Evolutionary conservation across 1,140 invertebrate species (phyloP).

Genomic region (Zophobas morio): DNA sequence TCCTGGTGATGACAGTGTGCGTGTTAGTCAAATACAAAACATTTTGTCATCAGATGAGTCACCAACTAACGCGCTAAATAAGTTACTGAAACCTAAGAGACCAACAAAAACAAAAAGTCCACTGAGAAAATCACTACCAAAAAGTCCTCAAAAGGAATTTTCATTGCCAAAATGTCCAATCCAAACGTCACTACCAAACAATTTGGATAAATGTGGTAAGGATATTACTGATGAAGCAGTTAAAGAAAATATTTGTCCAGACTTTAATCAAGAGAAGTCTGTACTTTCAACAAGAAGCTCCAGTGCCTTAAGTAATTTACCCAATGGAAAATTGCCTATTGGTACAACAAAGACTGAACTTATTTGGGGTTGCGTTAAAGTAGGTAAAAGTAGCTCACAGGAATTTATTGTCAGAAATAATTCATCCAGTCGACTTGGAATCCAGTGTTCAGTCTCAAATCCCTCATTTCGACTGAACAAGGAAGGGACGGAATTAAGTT

Average conservation of each 20-base stretch:
- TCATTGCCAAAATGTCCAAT: no score
- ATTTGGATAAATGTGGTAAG: conserved; percentile 38
- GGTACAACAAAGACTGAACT: conserved; percentile 69
- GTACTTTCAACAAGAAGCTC: conserved; percentile 52
- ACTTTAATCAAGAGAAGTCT: conserved; percentile 29
- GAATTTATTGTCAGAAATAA: conserved; percentile 70
- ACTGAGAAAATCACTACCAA: conserved; percentile 19
- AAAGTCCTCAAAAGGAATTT: background rate
- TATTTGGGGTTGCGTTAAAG: conserved; percentile 70
- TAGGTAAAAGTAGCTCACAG: conserved; percentile 68
- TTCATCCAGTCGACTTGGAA: conserved; percentile 68
- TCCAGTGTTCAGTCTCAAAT: conserved; percentile 66
- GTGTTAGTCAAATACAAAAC: conserved; percentile 54
- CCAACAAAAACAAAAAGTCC: background rate
- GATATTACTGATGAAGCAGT: conserved; percentile 43
- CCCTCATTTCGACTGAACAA: conserved; percentile 59
- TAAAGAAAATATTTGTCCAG: conserved; percentile 43
- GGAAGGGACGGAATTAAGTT: conserved; percentile 55
- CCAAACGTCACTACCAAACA: background rate
- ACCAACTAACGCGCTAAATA: conserved; percentile 50
- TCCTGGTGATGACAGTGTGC: conserved; percentile 48
- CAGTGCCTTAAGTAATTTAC: conserved; percentile 61
- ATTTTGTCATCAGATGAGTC: conserved; percentile 48
- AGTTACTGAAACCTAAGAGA: conserved; percentile 50
- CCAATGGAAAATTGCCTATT: conserved; percentile 68